Evolutionary conservation across 2,797 vertebrate species (phyloP), one percentile per base, ranked within the genome.

Genomic region (Hoplostethus atlanticus): DNA sequence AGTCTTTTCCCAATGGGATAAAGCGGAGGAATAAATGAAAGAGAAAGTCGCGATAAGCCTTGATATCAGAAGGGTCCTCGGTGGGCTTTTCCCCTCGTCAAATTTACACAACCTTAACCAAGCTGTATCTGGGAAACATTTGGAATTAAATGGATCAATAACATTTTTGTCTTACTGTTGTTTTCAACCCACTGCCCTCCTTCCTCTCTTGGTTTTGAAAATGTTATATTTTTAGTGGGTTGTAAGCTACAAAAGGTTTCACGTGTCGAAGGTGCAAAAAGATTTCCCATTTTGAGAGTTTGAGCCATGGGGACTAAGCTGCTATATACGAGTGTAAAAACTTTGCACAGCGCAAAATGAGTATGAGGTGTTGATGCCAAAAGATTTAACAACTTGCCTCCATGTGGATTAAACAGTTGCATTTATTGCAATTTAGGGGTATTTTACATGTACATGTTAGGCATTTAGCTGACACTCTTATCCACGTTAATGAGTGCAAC

Each of bases 61-160:
- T 21, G 17, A 21, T 3, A 2, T 51, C n/a, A 51, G 16, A 51
- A 17, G 6, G 48, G 2, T 9, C 6, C n/a, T 51, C 5, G 11
- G 6, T 21, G 48, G 28, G 69, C 58, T 47, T 68, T 65, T 50
- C 42, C 30, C 40, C 21, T n/a, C 36, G 68, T 64, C 59, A 62
- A 44, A 44, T 13, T 11, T 12, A 12, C 11, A 12, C 10, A 44
- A 73, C 50, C 9, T 5, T 12, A 42, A 36, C 36, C 50, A 28
- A 59, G 31, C 7, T 5, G 25, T 11, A 54, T 57, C 7, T 59
- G 58, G 68, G 46, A 5, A 25, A 36, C 46, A 30, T 15, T 1
- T 17, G 46, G 47, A 36, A 69, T 72, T 55, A 63, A 66, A 60
- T 13, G 12, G 46, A 51, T 44, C 59, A 68, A 59, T 61, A 55